phyloP scores from a whole-genome alignment of 2,888 invertebrate genomes.

The Calameuta idolon region DNA sequence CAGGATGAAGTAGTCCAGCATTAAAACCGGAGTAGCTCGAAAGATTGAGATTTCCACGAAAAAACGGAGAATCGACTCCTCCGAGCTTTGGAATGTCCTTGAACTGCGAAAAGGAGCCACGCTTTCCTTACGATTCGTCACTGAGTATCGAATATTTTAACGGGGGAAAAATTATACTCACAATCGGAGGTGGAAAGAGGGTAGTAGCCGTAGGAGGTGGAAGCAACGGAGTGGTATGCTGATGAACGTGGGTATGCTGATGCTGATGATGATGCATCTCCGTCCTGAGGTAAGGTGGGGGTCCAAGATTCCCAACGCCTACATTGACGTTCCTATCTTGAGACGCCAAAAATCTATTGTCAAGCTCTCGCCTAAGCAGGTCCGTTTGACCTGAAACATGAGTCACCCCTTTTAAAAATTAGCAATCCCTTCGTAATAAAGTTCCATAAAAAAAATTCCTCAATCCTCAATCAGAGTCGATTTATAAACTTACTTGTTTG shows the following conservation, averaged over 20 bases:
- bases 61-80: constrained; percentile 81
- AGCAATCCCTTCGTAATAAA: background rate
- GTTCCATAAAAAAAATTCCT: background rate
- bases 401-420: constrained; percentile 54
- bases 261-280: constrained; percentile 95
- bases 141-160: background rate
- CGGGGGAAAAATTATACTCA: constrained; percentile 64
- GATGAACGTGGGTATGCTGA: constrained; percentile 92
- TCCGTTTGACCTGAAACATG: constrained; percentile 79
- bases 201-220: constrained; percentile 71
- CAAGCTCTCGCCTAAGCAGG: constrained; percentile 87
- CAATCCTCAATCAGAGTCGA: background rate
- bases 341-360: constrained; percentile 90
- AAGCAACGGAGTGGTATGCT: constrained; percentile 80
- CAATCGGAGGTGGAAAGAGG: constrained; percentile 76
- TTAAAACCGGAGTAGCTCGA: constrained; percentile 83
- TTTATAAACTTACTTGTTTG: constrained; percentile 79
- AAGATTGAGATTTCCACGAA: constrained; percentile 81
- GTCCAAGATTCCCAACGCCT: constrained; percentile 58
- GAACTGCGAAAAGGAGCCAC: constrained; percentile 70
- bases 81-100: constrained; percentile 91
- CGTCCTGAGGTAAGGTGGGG: constrained; percentile 78
- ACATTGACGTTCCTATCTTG: constrained; percentile 75
- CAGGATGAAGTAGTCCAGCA: constrained; percentile 83
- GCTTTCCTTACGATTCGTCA: constrained; percentile 15